Conservation (phyloP, 2,888 invertebrate genomes). For the Bruchidius siliquastri region DNA sequence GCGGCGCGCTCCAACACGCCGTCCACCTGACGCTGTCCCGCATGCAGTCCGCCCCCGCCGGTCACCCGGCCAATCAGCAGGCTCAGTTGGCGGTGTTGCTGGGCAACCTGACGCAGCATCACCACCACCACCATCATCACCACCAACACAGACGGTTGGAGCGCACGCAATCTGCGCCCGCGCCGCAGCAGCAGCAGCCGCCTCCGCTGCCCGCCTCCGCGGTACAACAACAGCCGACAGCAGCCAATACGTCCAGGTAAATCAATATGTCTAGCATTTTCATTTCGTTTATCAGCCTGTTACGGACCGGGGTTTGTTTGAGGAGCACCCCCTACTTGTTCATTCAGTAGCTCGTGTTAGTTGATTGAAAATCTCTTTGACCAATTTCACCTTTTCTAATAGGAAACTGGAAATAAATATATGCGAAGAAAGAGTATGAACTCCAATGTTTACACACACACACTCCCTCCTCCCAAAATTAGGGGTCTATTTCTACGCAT, state of each 20-base stretch:
- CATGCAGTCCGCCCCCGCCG: constrained; percentile 44
- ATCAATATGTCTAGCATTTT: no score
- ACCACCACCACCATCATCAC: constrained; percentile 38
- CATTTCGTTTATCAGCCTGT: no score
- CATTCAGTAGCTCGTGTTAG: no score
- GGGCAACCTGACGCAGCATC: constrained; percentile 52
- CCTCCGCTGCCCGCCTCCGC: constrained; percentile 51
- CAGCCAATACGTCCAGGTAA: constrained; percentile 29
- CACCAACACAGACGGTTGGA: constrained; percentile 49
- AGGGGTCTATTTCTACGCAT: no score
- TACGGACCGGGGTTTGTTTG: no score
- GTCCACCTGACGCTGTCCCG: constrained; percentile 44
- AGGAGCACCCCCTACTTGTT: no score
- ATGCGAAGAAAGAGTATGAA: no score
- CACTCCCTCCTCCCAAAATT: no score
- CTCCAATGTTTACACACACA: no score
- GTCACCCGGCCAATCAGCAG: constrained; percentile 23
- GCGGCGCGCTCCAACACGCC: constrained; percentile 33
- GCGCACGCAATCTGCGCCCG: constrained; percentile 45
- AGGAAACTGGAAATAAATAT: no score
- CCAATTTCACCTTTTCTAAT: no score
- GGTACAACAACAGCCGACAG: constrained; percentile 18
- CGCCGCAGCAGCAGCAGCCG: constrained; percentile 60
- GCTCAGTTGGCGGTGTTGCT: constrained; percentile 37
- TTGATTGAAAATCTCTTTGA: no score